Conservation (phyloP, 92 coral and sea anemone species). For the Blastomussa wellsi region DNA sequence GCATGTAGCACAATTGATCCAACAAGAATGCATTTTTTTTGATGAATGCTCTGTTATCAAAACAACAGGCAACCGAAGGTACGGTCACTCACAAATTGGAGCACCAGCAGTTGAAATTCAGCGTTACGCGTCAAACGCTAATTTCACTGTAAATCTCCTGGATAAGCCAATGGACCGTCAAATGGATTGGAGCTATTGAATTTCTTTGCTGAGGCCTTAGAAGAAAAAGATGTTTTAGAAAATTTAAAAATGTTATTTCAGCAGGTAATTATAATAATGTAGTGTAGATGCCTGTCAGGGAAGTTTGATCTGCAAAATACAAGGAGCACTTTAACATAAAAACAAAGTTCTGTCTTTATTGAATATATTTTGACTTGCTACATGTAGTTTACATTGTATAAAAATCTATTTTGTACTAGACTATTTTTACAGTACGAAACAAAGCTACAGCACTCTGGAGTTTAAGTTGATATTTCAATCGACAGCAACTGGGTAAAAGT, state of each 20-base stretch:
- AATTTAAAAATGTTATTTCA: constrained; percentile 20
- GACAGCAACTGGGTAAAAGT: no score
- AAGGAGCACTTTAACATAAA: no score
- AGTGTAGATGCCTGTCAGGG: no score
- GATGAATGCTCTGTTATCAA: constrained; percentile 59
- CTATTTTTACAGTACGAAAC: no score
- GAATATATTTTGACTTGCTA: no score
- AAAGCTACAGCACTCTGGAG: no score
- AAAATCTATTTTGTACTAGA: no score
- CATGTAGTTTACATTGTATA: no score
- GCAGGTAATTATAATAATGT: no score
- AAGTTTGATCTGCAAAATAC: no score
- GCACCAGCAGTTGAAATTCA: constrained; percentile 52
- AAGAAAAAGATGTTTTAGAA: constrained; percentile 7
- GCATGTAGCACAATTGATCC: constrained; percentile 51
- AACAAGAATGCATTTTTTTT: constrained; percentile 58
- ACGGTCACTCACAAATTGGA: constrained; percentile 50
- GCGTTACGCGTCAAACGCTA: constrained; percentile 51
- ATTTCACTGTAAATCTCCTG: constrained; percentile 1
- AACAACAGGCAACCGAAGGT: constrained; percentile 56
- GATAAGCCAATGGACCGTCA: constrained; percentile 19
- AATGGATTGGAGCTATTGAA: background rate
- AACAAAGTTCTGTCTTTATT: no score
- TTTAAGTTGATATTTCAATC: background rate
- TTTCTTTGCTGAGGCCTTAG: background rate